Evolutionary conservation across 1,140 invertebrate genomes (phyloP).

Genomic region (Tribolium madens): DNA sequence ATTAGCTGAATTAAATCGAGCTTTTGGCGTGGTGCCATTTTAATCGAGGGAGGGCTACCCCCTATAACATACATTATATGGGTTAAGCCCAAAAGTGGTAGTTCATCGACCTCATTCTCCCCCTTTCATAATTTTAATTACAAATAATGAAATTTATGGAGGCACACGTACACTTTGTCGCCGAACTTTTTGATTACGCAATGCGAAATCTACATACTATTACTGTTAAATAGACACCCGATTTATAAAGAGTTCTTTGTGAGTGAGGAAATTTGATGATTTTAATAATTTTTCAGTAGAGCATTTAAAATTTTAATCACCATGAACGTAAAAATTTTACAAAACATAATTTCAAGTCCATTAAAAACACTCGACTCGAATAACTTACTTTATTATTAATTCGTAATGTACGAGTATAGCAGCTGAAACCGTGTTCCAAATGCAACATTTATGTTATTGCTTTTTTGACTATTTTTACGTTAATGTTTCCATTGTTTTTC

Average conservation of each 20-base stretch:
- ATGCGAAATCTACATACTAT: slow-evolving; percentile 3
- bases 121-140: slow-evolving; percentile 31
- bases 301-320: neutral
- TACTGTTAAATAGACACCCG: neutral
- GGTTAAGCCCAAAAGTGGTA: slow-evolving; percentile 11
- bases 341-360: neutral
- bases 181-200: neutral
- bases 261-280: neutral
- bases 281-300: neutral
- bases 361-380: neutral
- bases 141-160: slow-evolving; percentile 33
- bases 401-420: neutral
- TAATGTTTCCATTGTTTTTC: neutral
- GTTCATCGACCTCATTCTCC: slow-evolving; percentile 10
- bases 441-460: neutral
- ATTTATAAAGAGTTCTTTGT: no score
- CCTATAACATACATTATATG: slow-evolving; percentile 11
- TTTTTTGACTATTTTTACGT: neutral
- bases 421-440: neutral
- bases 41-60: neutral
- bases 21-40: slow-evolving; percentile 21
- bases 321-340: neutral
- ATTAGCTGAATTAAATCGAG: slow-evolving; percentile 14
- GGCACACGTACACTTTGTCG: neutral
- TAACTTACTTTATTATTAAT: neutral